These are phyloP conservation scores for Cephus rjabovi DNA, from an alignment of 2,888 invertebrate species.

Conservation along the genomic window DNA sequence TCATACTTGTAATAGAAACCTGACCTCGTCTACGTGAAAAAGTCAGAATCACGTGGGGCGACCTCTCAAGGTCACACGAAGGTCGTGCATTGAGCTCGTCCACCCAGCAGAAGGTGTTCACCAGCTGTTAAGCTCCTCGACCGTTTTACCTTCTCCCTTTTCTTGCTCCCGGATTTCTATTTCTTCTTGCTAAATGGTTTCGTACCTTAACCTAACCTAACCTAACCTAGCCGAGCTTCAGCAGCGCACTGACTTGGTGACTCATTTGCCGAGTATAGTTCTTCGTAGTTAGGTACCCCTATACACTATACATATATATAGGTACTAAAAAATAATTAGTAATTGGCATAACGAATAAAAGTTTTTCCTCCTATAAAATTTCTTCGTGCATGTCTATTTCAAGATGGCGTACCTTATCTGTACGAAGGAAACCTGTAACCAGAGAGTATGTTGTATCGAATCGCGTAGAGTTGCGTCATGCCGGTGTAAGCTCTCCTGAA, in stretches of 20 bases:
- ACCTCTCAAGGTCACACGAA: slow-evolving; percentile 65
- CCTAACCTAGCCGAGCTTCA: slow-evolving; percentile 8
- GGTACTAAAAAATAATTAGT: not conserved
- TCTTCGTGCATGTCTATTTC: not conserved
- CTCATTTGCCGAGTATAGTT: slow-evolving; percentile 56
- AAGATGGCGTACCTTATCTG: not conserved
- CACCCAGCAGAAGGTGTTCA: slow-evolving; percentile 44
- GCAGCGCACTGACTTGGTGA: slow-evolving; percentile 45
- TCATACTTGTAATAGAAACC: not conserved
- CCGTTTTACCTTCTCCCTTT: not conserved
- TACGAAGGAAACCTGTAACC: not conserved
- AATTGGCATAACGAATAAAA: not conserved
- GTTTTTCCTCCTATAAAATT: not conserved
- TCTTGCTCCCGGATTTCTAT: not conserved
- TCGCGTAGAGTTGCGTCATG: not conserved
- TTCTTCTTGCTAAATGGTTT: slow-evolving; percentile 26
- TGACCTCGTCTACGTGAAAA: slow-evolving; percentile 26
- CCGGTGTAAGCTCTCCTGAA: not conserved
- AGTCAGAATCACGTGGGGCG: slow-evolving; percentile 61
- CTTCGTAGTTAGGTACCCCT: not conserved
- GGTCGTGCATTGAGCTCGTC: slow-evolving; percentile 64
- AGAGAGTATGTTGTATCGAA: not conserved
- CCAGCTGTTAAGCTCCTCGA: not conserved
- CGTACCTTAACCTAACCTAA: slow-evolving; percentile 30
- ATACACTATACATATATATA: not conserved